Conservation (phyloP, 2,797 vertebrate genomes). For the Megaceryle alcyon region DNA sequence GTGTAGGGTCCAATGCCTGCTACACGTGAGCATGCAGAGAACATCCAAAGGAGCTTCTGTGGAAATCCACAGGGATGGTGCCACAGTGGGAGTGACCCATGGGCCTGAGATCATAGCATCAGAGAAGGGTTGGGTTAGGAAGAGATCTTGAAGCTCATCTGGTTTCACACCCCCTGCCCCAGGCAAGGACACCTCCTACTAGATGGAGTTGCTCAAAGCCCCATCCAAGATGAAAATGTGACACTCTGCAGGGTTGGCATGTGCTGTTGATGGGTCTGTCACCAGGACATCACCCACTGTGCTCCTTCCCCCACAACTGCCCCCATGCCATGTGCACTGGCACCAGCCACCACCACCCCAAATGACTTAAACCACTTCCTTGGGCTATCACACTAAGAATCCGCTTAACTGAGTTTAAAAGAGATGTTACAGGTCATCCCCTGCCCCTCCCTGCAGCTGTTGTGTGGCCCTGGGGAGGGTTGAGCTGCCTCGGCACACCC, state of each 20-base stretch:
- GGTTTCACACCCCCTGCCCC: not conserved
- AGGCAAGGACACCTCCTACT: not conserved
- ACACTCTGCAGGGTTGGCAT: accelerated
- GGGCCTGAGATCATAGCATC: not conserved
- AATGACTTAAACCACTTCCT: not conserved
- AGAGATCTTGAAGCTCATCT: not conserved
- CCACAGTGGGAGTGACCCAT: accelerated
- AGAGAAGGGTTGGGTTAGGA: not conserved
- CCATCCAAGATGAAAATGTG: not conserved
- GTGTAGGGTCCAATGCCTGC: not conserved
- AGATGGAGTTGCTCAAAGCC: not conserved
- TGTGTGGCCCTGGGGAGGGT: accelerated
- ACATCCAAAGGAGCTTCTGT: not conserved
- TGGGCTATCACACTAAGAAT: not conserved
- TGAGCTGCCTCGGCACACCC: accelerated
- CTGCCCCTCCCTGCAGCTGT: not conserved
- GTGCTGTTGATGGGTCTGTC: accelerated
- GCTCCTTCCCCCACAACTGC: accelerated
- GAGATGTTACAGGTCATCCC: not conserved
- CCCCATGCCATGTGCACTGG: accelerated
- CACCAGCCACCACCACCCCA: accelerated
- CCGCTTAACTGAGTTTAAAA: not conserved
- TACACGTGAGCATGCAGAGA: accelerated
- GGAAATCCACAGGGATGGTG: not conserved
- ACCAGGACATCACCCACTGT: accelerated